Evolutionary conservation across 2,888 invertebrate genomes (phyloP).

Genomic region (Mimachlamys varia): DNA sequence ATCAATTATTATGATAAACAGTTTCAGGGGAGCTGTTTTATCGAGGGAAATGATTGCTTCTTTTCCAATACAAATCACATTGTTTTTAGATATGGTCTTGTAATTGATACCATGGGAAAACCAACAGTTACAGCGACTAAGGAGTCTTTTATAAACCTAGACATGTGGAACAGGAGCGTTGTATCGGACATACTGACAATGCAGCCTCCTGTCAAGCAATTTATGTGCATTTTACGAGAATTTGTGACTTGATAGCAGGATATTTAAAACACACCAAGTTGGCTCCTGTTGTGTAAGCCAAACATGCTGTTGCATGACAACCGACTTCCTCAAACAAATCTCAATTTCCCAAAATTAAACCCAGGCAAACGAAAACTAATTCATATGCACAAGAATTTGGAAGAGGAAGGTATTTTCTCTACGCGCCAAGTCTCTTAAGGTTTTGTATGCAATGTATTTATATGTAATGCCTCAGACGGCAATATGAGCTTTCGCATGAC

Average conservation of each 20-base stretch:
- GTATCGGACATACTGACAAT: background rate
- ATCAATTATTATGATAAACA: background rate
- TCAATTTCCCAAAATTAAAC: slow-evolving; percentile 4
- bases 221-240: slow-evolving; percentile 31
- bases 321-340: background rate
- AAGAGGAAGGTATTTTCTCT: background rate
- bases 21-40: background rate
- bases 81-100: background rate
- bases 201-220: background rate
- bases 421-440: background rate
- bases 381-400: slow-evolving; percentile 16
- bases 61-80: slow-evolving; percentile 2
- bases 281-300: background rate
- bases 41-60: background rate
- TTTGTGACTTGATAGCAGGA: background rate
- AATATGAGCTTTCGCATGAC: background rate
- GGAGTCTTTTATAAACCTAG: slow-evolving; percentile 3
- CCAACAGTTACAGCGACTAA: background rate
- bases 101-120: background rate
- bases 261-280: background rate
- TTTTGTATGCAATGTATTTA: background rate
- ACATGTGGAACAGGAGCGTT: background rate
- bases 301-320: background rate
- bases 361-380: background rate
- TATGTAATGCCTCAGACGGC: background rate